Evolutionary conservation across 2,888 invertebrate species (phyloP).

Genomic region (Graphium colonna): DNA sequence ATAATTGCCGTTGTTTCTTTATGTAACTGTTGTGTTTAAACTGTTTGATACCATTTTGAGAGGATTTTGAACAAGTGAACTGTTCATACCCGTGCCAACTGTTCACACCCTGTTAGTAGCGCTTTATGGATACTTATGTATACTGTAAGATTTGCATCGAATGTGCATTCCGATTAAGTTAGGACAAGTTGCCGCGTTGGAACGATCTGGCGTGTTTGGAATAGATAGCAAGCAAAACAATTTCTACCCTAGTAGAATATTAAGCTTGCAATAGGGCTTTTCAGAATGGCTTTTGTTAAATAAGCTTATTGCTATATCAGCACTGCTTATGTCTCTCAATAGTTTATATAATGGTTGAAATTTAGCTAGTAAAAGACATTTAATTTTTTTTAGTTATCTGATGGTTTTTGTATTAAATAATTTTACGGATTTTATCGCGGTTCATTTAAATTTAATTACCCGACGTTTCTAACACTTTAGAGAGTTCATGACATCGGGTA

Average conservation of each 20-base stretch:
- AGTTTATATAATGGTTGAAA: no score
- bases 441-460: neutral
- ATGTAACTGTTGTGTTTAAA: no score
- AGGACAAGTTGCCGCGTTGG: conserved; percentile 18
- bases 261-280: conserved; percentile 42
- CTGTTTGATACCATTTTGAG: no score
- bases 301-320: no score
- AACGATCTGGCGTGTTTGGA: conserved; percentile 38
- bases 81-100: no score
- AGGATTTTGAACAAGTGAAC: no score
- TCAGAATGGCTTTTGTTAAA: neutral
- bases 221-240: conserved; percentile 36
- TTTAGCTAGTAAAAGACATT: neutral
- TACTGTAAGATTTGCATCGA: conserved; percentile 15
- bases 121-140: no score
- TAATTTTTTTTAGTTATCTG: neutral
- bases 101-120: no score
- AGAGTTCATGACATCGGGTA: neutral
- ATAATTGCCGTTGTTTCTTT: no score
- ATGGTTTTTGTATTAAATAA: neutral
- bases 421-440: no score
- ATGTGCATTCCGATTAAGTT: conserved; percentile 9
- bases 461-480: no score
- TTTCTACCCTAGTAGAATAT: conserved; percentile 45
- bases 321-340: no score